A percentile compares a stretch with the other conserved stretches of the same genome.
Conservation (phyloP, 2,888 invertebrate species). For the Xanthia icteritia region DNA sequence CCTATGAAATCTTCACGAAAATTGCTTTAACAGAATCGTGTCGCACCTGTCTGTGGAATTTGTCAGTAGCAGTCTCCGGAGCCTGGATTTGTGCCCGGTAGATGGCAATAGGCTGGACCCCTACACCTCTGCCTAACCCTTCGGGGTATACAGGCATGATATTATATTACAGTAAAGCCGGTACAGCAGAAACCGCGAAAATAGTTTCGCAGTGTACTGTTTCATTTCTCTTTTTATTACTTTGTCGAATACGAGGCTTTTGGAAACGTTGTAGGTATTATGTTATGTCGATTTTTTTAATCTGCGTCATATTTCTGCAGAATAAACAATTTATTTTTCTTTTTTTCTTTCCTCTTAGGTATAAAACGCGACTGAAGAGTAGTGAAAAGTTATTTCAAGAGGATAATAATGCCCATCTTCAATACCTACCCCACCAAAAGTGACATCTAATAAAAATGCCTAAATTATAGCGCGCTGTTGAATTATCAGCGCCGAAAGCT, state of each 20-base stretch:
- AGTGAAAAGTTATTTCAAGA: background rate
- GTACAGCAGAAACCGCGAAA: no score
- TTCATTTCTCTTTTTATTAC: background rate
- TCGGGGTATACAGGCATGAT: no score
- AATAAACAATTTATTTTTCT: background rate
- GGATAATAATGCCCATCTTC: background rate
- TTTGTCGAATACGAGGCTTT: background rate
- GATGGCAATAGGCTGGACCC: background rate
- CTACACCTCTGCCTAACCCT: no score
- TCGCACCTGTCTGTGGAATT: background rate
- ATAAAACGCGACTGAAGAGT: background rate
- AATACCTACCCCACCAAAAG: background rate
- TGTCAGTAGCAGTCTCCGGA: background rate
- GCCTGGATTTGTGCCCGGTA: background rate
- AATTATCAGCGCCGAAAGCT: background rate
- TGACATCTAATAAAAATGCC: background rate
- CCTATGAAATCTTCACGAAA: no score
- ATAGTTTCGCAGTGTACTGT: no score
- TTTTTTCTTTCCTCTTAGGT: background rate
- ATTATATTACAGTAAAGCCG: no score
- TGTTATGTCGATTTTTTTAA: no score
- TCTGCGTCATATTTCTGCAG: background rate
- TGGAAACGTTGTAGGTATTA: background rate
- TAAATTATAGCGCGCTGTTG: background rate
- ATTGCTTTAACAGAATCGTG: no score